Evolutionary conservation across 2,113 vertebrate genomes (phyloP).

Genomic region (Cairina moschata): DNA sequence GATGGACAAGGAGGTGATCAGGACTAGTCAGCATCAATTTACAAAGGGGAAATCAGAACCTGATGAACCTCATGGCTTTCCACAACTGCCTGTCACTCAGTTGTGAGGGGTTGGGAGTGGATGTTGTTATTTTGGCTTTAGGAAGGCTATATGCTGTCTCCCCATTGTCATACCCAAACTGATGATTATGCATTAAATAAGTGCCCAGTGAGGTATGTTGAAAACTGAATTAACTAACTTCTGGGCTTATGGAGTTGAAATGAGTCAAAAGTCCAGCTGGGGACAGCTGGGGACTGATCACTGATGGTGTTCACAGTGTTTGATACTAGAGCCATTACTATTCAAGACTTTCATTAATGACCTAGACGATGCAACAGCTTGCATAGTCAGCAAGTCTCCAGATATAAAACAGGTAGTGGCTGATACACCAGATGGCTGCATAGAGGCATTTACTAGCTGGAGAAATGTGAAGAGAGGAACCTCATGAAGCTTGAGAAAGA

Average conservation of each 20-base stretch:
- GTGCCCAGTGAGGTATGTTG: not conserved
- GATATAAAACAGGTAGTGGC: not conserved
- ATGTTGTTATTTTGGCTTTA: not conserved
- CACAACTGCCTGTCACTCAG: not conserved
- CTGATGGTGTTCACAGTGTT: not conserved
- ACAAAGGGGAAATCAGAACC: not conserved
- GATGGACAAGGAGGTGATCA: not conserved
- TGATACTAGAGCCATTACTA: not conserved
- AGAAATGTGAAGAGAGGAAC: not conserved
- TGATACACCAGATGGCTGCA: not conserved
- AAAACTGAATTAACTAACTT: not conserved
- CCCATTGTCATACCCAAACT: not conserved
- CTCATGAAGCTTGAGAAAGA: not conserved
- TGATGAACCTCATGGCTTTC: not conserved
- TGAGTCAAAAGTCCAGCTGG: not conserved
- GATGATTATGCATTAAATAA: not conserved
- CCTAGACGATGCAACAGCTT: not conserved
- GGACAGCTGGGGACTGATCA: not conserved
- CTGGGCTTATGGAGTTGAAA: not conserved
- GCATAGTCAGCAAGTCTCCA: not conserved
- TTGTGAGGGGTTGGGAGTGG: not conserved
- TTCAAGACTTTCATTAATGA: not conserved
- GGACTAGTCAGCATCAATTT: not conserved
- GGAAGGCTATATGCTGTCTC: not conserved
- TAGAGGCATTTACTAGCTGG: not conserved